These are phyloP conservation scores for Leucophenga varia DNA, from an alignment of 1,140 invertebrate species.

Conservation along the genomic window DNA sequence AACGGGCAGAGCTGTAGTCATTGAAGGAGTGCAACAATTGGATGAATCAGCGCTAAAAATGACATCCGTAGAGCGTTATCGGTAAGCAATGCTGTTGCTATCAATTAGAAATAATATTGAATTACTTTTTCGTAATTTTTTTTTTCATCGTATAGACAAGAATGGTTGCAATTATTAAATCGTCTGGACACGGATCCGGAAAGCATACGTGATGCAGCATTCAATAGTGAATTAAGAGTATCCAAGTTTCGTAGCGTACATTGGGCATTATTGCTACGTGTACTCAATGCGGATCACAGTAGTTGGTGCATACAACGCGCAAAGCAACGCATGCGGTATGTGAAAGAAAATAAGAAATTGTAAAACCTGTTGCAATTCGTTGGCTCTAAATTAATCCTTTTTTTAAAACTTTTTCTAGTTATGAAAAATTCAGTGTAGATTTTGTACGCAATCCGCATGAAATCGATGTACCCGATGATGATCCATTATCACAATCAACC, in stretches of 20 bases:
- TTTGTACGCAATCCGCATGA: slow-evolving; percentile 52
- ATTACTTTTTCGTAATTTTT: neutral
- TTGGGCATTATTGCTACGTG: slow-evolving; percentile 56
- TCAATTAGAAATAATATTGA: too few relatives aligned
- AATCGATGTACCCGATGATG: slow-evolving; percentile 23
- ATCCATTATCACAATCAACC: slow-evolving; percentile 47
- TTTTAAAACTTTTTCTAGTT: slow-evolving; percentile 20
- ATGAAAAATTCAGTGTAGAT: slow-evolving; percentile 45
- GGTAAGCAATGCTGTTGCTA: too few relatives aligned
- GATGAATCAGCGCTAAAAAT: slow-evolving; percentile 17
- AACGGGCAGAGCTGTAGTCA: slow-evolving; percentile 11
- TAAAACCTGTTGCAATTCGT: neutral
- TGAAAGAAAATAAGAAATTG: neutral
- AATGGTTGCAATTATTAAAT: slow-evolving; percentile 49
- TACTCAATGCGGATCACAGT: slow-evolving; percentile 45
- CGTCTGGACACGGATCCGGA: slow-evolving; percentile 40
- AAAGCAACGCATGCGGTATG: slow-evolving; percentile 36
- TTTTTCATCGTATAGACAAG: slow-evolving; percentile 28
- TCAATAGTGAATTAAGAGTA: slow-evolving; percentile 56
- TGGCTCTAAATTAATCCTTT: neutral
- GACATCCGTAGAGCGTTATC: slow-evolving; percentile 48
- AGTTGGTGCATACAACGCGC: slow-evolving; percentile 45
- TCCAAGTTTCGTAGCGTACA: slow-evolving; percentile 58
- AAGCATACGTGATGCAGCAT: slow-evolving; percentile 39
- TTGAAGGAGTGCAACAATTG: slow-evolving; percentile 23